Evolutionary conservation across 30 jellyfish, hydroid and myxozoan genomes (phyloP).

Genomic region (Aurelia sp.): DNA sequence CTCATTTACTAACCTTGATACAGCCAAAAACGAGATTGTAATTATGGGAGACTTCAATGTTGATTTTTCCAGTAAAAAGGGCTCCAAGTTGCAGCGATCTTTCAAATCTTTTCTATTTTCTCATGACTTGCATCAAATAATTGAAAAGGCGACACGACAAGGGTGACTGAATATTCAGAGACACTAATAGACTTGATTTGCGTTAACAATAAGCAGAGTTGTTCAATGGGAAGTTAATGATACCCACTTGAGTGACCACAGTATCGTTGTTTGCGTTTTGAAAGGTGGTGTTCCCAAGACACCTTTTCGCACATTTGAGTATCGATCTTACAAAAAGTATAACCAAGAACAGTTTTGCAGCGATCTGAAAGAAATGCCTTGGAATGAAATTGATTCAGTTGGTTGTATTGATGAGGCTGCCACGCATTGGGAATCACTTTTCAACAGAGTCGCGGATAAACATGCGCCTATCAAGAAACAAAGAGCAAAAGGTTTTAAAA

Average conservation of each 20-base stretch:
- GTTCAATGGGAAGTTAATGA: constrained; percentile 71
- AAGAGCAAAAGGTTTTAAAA: too few relatives aligned
- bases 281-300: constrained; percentile 78
- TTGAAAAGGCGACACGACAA: constrained; percentile 75
- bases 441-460: constrained; percentile 77
- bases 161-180: constrained; percentile 68
- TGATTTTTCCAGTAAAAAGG: constrained; percentile 64
- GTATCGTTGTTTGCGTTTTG: constrained; percentile 70
- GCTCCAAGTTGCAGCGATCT: constrained; percentile 77
- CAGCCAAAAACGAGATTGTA: neutral
- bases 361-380: constrained; percentile 72
- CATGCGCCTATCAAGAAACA: constrained; percentile 77
- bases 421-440: constrained; percentile 74
- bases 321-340: constrained; percentile 65
- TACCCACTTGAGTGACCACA: constrained; percentile 74
- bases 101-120: constrained; percentile 62
- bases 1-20: too few relatives aligned
- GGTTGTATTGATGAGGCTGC: constrained; percentile 76
- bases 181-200: constrained; percentile 51
- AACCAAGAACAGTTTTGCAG: constrained; percentile 67
- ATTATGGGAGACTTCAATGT: constrained; percentile 67
- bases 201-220: constrained; percentile 62
- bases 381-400: constrained; percentile 64
- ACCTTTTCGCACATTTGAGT: constrained; percentile 68
- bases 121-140: constrained; percentile 51